These are phyloP conservation scores for Cyaniris semiargus DNA, from an alignment of 2,888 invertebrate genomes.

Conservation along the genomic window DNA sequence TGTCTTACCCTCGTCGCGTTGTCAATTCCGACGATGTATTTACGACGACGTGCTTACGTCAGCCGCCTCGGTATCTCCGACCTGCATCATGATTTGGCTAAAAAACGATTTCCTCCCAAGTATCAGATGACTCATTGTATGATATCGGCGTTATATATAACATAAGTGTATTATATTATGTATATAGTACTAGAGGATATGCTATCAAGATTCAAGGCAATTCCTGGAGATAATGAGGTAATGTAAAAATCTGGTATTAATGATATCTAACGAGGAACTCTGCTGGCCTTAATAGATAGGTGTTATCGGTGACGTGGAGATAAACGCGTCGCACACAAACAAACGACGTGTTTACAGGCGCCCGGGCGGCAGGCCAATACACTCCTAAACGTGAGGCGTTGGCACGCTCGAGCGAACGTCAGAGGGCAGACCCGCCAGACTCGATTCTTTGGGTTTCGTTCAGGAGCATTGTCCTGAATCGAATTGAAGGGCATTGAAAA, in stretches of 20 bases:
- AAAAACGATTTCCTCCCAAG: slow-evolving; percentile 12
- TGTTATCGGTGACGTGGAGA: slow-evolving; percentile 38
- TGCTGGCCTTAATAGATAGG: slow-evolving; percentile 26
- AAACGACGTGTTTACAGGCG: slow-evolving; percentile 50
- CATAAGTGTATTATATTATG: not conserved
- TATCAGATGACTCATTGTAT: slow-evolving; percentile 16
- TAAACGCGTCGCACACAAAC: slow-evolving; percentile 59
- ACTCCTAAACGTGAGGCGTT: slow-evolving; percentile 45
- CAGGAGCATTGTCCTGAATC: slow-evolving; percentile 1
- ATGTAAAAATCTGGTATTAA: slow-evolving; percentile 17
- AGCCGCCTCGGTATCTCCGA: slow-evolving; percentile 13
- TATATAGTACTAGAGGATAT: not conserved
- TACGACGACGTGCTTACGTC: slow-evolving; percentile 26
- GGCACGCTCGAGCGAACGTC: slow-evolving; percentile 12
- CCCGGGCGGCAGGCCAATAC: slow-evolving; percentile 70
- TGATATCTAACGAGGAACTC: slow-evolving; percentile 58
- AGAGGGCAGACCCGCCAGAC: not conserved
- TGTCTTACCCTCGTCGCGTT: slow-evolving; percentile 1
- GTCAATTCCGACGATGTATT: slow-evolving; percentile 3
- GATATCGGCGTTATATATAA: not conserved
- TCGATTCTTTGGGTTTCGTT: not conserved
- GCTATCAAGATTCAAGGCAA: slow-evolving; percentile 10
- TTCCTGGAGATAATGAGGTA: slow-evolving; percentile 19
- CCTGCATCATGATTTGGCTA: slow-evolving; percentile 10
- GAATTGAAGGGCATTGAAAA: not conserved